These are phyloP conservation scores for Pyrrhosoma nymphula DNA, from an alignment of 2,888 invertebrate genomes.

Conservation along the genomic window DNA sequence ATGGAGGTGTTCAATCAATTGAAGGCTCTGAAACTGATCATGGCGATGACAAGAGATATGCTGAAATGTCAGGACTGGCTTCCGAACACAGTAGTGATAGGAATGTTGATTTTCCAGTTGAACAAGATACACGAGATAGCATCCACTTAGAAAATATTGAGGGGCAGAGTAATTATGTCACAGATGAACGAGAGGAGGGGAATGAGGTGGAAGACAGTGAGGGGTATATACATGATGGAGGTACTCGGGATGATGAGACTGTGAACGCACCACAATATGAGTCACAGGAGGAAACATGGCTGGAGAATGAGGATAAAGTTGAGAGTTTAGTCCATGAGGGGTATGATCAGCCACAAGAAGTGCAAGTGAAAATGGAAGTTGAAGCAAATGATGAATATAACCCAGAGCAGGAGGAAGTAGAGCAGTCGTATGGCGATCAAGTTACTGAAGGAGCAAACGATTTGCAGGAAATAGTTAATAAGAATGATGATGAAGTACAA, in stretches of 20 bases:
- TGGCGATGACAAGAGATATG: slow-evolving; percentile 7
- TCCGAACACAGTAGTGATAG: slow-evolving; percentile 4
- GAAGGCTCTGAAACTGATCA: slow-evolving; percentile 2
- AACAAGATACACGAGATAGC: slow-evolving; percentile 69
- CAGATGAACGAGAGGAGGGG: slow-evolving; percentile 71
- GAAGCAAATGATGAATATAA: neutral
- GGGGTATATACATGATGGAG: slow-evolving; percentile 33
- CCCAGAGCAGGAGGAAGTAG: neutral
- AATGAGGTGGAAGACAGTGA: slow-evolving; percentile 70
- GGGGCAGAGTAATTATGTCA: slow-evolving; percentile 69
- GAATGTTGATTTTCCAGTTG: slow-evolving; percentile 67
- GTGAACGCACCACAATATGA: neutral
- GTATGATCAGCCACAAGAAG: neutral
- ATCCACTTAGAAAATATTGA: slow-evolving; percentile 70
- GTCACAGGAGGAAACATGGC: neutral
- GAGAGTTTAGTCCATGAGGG: neutral
- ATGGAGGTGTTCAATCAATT: slow-evolving; percentile 70
- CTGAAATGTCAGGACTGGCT: slow-evolving; percentile 17
- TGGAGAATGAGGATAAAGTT: neutral
- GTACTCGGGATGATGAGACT: neutral
- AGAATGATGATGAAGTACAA: neutral
- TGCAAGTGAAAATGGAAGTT: neutral
- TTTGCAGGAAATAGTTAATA: neutral
- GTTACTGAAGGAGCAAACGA: neutral
- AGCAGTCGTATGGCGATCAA: neutral